A percentile compares a stretch with the other conserved stretches of the same genome.
Conservation (phyloP, 2,888 invertebrate genomes). For the Drosophila limbata region DNA sequence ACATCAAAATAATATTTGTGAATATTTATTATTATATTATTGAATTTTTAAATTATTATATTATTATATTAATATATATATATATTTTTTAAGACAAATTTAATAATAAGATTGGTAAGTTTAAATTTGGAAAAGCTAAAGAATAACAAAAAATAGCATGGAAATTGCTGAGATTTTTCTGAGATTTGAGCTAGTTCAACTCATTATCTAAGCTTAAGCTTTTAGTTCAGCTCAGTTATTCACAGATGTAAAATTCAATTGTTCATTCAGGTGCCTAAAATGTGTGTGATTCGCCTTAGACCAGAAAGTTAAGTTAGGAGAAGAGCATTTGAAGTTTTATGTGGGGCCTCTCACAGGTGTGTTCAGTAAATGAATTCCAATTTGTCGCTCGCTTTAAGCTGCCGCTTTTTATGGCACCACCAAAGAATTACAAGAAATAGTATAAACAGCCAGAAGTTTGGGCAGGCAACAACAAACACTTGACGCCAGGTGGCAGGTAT, state of each 20-base stretch:
- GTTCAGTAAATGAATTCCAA: constrained; percentile 50
- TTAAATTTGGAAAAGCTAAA: too few relatives aligned
- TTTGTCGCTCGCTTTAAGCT: constrained; percentile 41
- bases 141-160: too few relatives aligned
- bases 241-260: constrained; percentile 6
- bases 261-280: constrained; percentile 9
- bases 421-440: background rate
- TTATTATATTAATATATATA: too few relatives aligned
- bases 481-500: constrained; percentile 3
- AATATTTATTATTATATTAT: too few relatives aligned
- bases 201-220: background rate
- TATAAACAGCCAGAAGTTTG: constrained; percentile 16
- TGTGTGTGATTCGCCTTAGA: background rate
- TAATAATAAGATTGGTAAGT: too few relatives aligned
- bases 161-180: too few relatives aligned
- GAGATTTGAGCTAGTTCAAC: background rate
- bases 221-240: background rate
- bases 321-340: constrained; percentile 9
- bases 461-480: background rate
- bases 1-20: too few relatives aligned
- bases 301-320: background rate
- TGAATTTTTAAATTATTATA: too few relatives aligned
- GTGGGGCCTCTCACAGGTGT: constrained; percentile 13
- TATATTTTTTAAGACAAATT: too few relatives aligned
- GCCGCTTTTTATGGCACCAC: constrained; percentile 15